Conservation (phyloP, 2,113 vertebrate species). For the Pterocles orientalis region DNA sequence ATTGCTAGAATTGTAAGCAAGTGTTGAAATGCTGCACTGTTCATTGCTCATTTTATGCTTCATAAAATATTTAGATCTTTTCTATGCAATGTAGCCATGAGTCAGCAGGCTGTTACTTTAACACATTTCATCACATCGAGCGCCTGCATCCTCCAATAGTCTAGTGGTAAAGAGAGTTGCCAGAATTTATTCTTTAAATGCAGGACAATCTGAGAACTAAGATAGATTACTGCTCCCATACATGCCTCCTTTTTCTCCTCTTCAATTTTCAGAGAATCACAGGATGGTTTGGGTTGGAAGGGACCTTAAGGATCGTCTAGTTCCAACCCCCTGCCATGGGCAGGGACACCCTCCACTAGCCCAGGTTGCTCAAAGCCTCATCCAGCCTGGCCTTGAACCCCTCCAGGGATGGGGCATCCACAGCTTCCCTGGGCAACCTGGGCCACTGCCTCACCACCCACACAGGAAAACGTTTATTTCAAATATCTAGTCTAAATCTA, state of each 20-base stretch:
- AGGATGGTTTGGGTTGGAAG: no score
- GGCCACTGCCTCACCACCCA: no score
- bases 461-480: no score
- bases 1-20: conserved; percentile 28
- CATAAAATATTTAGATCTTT: conserved; percentile 64
- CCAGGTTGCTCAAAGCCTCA: no score
- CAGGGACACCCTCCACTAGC: no score
- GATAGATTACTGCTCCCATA: neutral
- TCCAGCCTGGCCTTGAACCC: no score
- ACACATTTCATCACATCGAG: neutral
- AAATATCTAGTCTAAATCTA: no score
- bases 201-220: neutral
- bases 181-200: neutral
- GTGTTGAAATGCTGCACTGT: conserved; percentile 16
- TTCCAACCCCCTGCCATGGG: no score
- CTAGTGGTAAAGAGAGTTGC: neutral
- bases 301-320: no score
- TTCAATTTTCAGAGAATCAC: neutral
- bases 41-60: conserved; percentile 53
- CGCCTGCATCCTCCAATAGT: neutral
- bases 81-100: neutral
- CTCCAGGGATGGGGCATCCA: no score
- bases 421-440: no score
- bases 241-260: neutral
- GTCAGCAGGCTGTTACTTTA: conserved; percentile 47